Evolutionary conservation across 2,888 invertebrate genomes (phyloP).

Genomic region (Eupithecia dodoneata): DNA sequence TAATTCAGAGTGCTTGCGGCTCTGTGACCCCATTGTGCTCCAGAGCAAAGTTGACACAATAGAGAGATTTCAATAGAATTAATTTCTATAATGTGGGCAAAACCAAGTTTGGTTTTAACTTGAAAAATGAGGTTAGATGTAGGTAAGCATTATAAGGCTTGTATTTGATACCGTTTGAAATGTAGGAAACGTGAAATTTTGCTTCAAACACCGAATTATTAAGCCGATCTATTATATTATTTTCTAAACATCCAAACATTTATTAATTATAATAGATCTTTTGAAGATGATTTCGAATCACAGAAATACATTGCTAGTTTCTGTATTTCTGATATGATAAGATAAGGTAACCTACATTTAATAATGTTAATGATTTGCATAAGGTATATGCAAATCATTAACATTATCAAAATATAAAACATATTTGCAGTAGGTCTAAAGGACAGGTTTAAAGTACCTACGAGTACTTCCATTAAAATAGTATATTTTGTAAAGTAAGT

Average conservation of each 20-base stretch:
- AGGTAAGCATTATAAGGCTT: neutral
- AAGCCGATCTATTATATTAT: too few relatives aligned
- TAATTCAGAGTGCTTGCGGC: slow-evolving; percentile 13
- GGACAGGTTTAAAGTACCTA: too few relatives aligned
- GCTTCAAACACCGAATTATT: neutral
- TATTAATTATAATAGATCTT: too few relatives aligned
- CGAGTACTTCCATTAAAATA: too few relatives aligned
- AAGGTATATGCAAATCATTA: too few relatives aligned
- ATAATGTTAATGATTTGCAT: too few relatives aligned
- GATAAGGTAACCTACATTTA: too few relatives aligned
- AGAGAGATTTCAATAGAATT: slow-evolving; percentile 25
- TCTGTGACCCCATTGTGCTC: slow-evolving; percentile 18
- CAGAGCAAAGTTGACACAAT: slow-evolving; percentile 23
- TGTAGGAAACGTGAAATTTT: neutral
- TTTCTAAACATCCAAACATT: too few relatives aligned
- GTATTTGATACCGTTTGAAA: neutral
- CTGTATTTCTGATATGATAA: neutral
- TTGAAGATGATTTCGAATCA: neutral
- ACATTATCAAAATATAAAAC: too few relatives aligned
- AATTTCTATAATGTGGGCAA: slow-evolving; percentile 22
- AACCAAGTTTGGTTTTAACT: slow-evolving; percentile 6
- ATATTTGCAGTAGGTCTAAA: too few relatives aligned
- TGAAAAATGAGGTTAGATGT: neutral
- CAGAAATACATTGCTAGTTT: neutral
- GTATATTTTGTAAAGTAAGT: too few relatives aligned